Conservation (phyloP, 2,888 invertebrate genomes). For the Encarsia formosa region DNA sequence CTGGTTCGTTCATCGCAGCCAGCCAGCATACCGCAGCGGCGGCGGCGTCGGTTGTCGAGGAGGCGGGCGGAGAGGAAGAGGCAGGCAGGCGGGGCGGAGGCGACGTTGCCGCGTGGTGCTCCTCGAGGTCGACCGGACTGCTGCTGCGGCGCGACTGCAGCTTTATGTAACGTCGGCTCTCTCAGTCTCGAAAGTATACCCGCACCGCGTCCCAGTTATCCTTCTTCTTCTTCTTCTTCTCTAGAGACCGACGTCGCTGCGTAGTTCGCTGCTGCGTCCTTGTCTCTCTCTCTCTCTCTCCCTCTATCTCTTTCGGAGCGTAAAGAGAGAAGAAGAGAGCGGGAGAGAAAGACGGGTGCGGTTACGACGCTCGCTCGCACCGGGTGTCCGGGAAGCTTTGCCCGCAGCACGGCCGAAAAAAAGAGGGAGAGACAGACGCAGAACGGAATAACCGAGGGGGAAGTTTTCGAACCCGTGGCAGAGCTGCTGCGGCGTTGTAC, state of each 20-base stretch:
- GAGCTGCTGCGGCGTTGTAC: neutral
- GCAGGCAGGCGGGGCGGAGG: neutral
- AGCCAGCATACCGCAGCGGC: neutral
- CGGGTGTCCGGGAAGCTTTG: no score
- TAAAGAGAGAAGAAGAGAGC: neutral
- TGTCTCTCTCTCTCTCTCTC: neutral
- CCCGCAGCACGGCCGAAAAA: neutral
- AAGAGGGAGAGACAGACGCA: neutral
- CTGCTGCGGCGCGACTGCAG: neutral
- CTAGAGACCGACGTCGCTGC: neutral
- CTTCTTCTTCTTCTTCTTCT: neutral
- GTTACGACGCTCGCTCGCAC: neutral
- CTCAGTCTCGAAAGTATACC: constrained; percentile 8
- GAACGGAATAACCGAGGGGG: neutral
- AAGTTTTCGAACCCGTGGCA: neutral
- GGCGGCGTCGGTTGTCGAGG: neutral
- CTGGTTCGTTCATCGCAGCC: no score
- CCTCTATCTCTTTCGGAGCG: neutral
- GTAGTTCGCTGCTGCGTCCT: neutral
- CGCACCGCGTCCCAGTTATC: neutral
- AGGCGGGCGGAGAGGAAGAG: neutral
- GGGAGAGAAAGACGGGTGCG: neutral
- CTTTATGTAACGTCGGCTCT: neutral
- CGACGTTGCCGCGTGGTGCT: neutral
- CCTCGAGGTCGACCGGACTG: neutral